Percentiles rank a stretch among this genome's conserved stretches.
Conservation (phyloP, 2,888 invertebrate species). For the Polydrusus pterygomalis region DNA sequence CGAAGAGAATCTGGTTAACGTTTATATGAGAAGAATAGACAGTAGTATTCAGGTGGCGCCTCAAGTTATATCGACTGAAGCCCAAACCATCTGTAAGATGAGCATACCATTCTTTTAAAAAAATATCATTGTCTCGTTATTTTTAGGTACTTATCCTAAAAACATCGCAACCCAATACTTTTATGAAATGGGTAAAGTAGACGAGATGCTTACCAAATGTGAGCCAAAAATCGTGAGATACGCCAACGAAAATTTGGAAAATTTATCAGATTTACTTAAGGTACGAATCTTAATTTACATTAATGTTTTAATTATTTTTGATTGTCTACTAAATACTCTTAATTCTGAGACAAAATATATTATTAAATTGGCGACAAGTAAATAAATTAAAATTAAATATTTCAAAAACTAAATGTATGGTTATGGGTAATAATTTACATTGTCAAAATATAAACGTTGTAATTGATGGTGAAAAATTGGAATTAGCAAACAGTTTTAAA, state of each 20-base stretch:
- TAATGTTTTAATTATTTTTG: no score
- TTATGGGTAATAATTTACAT: no score
- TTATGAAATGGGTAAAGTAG: constrained; percentile 68
- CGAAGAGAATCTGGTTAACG: constrained; percentile 70
- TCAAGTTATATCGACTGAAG: constrained; percentile 69
- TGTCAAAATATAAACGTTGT: no score
- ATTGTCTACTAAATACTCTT: no score
- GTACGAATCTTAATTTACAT: no score
- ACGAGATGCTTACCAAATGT: constrained; percentile 48
- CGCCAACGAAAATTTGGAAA: constrained; percentile 56
- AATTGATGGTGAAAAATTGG: no score
- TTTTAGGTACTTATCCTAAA: constrained; percentile 75
- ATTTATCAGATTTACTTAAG: constrained; percentile 62
- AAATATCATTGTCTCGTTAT: not conserved
- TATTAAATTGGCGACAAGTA: no score
- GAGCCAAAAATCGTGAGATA: constrained; percentile 54
- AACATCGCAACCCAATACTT: constrained; percentile 83
- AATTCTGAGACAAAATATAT: no score
- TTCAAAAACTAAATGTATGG: no score
- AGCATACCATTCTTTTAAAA: not conserved
- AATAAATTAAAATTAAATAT: no score
- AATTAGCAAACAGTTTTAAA: no score
- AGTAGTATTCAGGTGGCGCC: constrained; percentile 77
- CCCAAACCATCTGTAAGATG: constrained; percentile 78
- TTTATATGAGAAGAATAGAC: constrained; percentile 75